These are phyloP conservation scores for Ferrisia virgata DNA, from an alignment of 2,888 invertebrate species.

Conservation along the genomic window DNA sequence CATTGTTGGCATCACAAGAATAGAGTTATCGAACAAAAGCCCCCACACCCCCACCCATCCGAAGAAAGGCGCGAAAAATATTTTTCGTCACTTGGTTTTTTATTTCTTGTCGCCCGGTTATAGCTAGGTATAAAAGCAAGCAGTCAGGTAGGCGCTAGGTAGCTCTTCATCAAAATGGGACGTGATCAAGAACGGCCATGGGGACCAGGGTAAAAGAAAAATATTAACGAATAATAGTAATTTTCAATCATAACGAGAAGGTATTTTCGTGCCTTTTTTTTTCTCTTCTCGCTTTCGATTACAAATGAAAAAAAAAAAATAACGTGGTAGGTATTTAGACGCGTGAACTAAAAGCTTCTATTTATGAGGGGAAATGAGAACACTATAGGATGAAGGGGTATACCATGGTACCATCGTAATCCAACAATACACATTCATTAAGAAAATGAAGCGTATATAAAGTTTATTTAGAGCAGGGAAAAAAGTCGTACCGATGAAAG, in stretches of 20 bases:
- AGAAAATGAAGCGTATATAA: background rate
- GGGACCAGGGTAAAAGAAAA: background rate
- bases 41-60: too few relatives aligned
- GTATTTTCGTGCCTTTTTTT: background rate
- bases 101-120: background rate
- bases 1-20: background rate
- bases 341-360: too few relatives aligned
- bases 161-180: background rate
- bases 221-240: constrained; percentile 2
- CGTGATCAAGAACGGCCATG: background rate
- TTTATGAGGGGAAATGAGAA: background rate
- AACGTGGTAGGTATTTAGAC: background rate
- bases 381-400: background rate
- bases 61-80: too few relatives aligned
- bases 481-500: background rate
- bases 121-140: too few relatives aligned
- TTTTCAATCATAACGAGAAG: constrained; percentile 2
- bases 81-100: background rate
- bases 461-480: background rate
- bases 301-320: background rate
- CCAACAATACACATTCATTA: background rate
- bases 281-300: background rate
- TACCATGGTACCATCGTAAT: background rate
- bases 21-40: background rate
- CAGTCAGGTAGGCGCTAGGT: too few relatives aligned